Conservation (phyloP, 1,140 invertebrate species). For the Brachionus manjavacas region DNA sequence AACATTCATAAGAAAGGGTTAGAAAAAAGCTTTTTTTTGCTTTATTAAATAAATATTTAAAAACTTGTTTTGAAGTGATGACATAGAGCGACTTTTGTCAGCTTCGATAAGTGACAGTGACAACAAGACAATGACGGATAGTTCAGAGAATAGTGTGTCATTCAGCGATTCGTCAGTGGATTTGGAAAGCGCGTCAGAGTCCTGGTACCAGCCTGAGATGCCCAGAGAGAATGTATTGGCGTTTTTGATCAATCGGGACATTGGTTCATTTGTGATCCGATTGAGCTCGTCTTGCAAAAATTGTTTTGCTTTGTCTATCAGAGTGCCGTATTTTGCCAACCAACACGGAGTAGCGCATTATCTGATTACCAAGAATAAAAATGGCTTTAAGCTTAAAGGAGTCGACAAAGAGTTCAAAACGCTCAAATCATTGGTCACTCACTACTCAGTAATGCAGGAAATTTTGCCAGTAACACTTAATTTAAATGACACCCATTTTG, state of each 20-base stretch:
- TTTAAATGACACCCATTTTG: not conserved
- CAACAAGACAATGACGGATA: conserved; percentile 2
- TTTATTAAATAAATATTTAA: not conserved
- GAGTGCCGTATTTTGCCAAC: conserved; percentile 40
- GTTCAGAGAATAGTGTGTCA: not conserved
- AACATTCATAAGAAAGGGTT: not conserved
- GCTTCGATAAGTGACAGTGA: not conserved
- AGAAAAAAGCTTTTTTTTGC: not conserved
- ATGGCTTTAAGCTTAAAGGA: conserved; percentile 27
- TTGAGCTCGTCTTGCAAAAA: conserved; percentile 10
- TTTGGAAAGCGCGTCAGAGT: not conserved
- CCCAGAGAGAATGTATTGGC: conserved; percentile 6
- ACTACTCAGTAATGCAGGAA: conserved; percentile 39
- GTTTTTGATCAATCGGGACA: not conserved
- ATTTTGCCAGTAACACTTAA: conserved; percentile 26
- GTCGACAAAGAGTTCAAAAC: conserved; percentile 34
- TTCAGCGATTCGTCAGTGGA: not conserved
- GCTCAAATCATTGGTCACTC: conserved; percentile 20
- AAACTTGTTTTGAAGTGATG: not conserved
- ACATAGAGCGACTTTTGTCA: not conserved
- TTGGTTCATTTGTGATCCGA: conserved; percentile 30
- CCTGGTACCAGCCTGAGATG: conserved; percentile 12
- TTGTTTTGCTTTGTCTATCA: conserved; percentile 20
- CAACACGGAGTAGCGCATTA: conserved; percentile 33
- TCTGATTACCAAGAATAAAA: not conserved